These are phyloP conservation scores for Rostratula benghalensis DNA, from an alignment of 2,113 vertebrate species.

Conservation along the genomic window DNA sequence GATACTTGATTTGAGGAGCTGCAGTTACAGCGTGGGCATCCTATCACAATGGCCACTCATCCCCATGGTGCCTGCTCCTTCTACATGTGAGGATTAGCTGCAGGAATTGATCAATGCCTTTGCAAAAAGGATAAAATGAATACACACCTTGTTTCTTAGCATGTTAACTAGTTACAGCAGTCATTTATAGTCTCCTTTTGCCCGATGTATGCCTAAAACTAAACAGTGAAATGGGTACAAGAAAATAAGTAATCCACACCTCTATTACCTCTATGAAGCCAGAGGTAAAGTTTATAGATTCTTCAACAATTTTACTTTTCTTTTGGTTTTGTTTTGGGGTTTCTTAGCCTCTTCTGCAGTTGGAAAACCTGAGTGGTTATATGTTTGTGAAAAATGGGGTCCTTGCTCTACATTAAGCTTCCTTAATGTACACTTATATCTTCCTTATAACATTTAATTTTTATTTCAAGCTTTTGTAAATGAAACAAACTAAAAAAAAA, in stretches of 20 bases:
- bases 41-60: accelerated
- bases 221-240: not conserved
- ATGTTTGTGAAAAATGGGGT: not conserved
- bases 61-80: not conserved
- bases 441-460: not conserved
- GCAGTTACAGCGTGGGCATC: not conserved
- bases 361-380: not conserved
- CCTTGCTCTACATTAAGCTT: not conserved
- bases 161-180: not conserved
- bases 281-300: not conserved
- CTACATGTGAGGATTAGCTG: accelerated
- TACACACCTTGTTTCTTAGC: not conserved
- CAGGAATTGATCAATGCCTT: not conserved
- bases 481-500: not conserved
- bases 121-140: not conserved
- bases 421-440: no score
- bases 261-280: not conserved
- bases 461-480: not conserved
- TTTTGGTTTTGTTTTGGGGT: not conserved
- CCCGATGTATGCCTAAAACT: not conserved
- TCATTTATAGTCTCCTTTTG: not conserved
- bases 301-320: not conserved
- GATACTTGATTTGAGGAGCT: not conserved
- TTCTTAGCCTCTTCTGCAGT: not conserved
- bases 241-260: not conserved